Base-by-base conservation (phyloP, 1,140 invertebrate species). In the Drosophila santomea region DNA sequence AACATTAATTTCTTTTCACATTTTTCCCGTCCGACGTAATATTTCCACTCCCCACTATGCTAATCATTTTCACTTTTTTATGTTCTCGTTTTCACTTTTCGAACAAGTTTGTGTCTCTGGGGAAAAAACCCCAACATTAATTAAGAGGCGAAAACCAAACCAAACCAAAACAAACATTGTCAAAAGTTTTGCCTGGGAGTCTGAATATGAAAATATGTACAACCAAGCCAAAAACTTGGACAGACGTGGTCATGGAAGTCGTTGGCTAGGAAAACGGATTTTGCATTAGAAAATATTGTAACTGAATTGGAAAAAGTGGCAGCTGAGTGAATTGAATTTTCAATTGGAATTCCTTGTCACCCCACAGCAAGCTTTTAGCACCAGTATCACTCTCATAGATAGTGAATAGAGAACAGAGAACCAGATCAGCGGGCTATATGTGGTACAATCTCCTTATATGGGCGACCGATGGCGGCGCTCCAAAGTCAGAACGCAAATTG, bases 41-140 rank as follows among this genome's bases (percentile, higher is more conserved):
- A 41, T 64, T 54, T 51, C 48, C 32, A 12, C 50, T 64, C 38
- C 50, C 67, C 75, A 69, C 78, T 71, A 79, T 80, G 73, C 74
- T 75, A 76, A 76, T 76, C 72, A 89, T 79, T 88, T 88, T 88
- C 76, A 88, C 76, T 80, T 89, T 88, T 83, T 75, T 67, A 74
- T 69, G 82, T 85, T 86, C 83, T 86, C 59, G 78, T 82, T 86
- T 86, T 86, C 82, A 88, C 78, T 86, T 86, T 86, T 71, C 20
- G 41, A 45, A 64, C 58, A 78, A 69, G 48, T 58, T 83, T 38
- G 32, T 45, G 28, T 62, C 15, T 20, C 4, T 38, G 7, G 11
- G 23, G 44, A 38, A 48, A 73, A 43, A 47, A 43, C 10, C 20
- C 57, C 15, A 50, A 73, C 36, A 73, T 62, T 61, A 74, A 73